Base-by-base conservation (phyloP, 2,888 invertebrate species). In the Diarsia dahlii region DNA sequence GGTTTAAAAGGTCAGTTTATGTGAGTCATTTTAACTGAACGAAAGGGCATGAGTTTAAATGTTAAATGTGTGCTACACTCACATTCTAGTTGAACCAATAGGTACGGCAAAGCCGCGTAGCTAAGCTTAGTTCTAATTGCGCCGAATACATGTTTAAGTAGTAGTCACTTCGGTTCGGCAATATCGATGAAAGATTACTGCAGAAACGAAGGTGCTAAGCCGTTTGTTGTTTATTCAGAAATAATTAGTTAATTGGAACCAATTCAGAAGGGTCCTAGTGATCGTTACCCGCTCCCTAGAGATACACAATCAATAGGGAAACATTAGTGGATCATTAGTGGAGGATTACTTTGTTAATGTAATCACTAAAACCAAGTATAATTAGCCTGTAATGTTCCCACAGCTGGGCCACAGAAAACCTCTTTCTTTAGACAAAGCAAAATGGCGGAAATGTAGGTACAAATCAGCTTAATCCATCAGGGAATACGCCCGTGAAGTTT, bases 21-120 rank as follows among this genome's bases (percentile, higher is more conserved):
- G 23, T 48, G 52, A 79, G 45, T 69, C 23, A 66, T 62, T 66
- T 18, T 18, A 18, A 9, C 1, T 63, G 15, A 18, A 15, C 20
- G 3, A 58, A 80, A 76, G 66, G 63, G 54, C 18, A n/a, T 3
- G 23, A 28, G 56, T 67, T 71, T n/a, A 56, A 69, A 9, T 48
- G 2, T 12, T n/a, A n/a, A 63, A 63, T 3, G 13, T 6, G n/a
- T 45, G n/a, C 9, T 60, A 34, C 58, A 18, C 28, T 58, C 15
- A 56, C 15, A 15, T 58, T 58, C 18, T 3, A 28, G 58, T 18
- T 28, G 28, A n/a, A n/a, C n/a, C n/a, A 18, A 3, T 0, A 15
- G 3, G 18, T 58, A 23, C 1, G 9, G 9, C 28, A 28, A 18
- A 62, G 39, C 4, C 20, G 1, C 3, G 20, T 20, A 56, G 3